A percentile compares a stretch with the other conserved stretches of the same genome.
phyloP scores from a whole-genome alignment of 2,888 invertebrate species.

The Agriopis aurantiaria region DNA sequence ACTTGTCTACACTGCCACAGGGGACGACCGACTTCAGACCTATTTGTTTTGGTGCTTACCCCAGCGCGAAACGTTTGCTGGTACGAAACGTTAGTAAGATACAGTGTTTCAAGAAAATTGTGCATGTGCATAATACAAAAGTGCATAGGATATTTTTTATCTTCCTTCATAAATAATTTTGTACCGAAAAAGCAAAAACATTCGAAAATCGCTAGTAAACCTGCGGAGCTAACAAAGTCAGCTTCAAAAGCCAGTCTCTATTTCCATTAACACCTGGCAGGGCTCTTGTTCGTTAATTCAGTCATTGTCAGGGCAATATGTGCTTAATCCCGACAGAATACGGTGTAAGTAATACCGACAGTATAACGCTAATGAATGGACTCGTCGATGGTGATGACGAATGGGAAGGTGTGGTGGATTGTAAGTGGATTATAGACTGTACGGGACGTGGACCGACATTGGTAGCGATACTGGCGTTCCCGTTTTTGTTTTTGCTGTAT shows the following conservation, averaged over 20 bases:
- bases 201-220: background rate
- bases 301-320: slow-evolving; percentile 61
- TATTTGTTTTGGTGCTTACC: slow-evolving; percentile 45
- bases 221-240: slow-evolving; percentile 2
- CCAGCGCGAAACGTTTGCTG: slow-evolving; percentile 26
- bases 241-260: slow-evolving; percentile 23
- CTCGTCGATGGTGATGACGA: slow-evolving; percentile 69
- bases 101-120: too few relatives aligned
- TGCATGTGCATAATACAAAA: too few relatives aligned
- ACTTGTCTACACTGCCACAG: slow-evolving; percentile 37
- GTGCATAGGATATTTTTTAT: too few relatives aligned
- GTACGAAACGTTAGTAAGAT: too few relatives aligned
- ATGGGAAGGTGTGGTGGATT: slow-evolving; percentile 74
- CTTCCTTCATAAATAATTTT: too few relatives aligned
- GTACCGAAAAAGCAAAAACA: background rate
- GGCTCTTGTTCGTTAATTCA: slow-evolving; percentile 48
- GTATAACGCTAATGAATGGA: slow-evolving; percentile 69
- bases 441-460: slow-evolving; percentile 12
- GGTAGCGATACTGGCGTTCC: background rate
- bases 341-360: slow-evolving; percentile 66
- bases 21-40: slow-evolving; percentile 38
- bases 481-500: background rate
- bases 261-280: slow-evolving; percentile 34
- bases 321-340: slow-evolving; percentile 63
- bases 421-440: slow-evolving; percentile 69